Conservation (phyloP, 2,888 invertebrate genomes). For the Lepidochrysops patricia region DNA sequence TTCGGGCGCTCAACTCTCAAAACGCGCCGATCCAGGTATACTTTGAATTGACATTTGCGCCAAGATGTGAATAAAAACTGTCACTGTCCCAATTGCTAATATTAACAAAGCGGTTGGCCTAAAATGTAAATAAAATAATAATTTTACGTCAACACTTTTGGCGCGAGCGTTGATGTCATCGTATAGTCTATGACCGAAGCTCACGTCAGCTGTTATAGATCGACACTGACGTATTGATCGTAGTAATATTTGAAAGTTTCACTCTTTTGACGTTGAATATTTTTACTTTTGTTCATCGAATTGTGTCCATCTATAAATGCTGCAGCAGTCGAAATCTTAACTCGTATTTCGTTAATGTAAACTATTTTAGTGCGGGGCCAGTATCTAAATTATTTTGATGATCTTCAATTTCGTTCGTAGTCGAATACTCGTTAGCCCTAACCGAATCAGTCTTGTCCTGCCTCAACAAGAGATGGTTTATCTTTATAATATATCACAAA, state of each 20-base stretch:
- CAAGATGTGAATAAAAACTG: slow-evolving; percentile 15
- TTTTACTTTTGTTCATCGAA: neutral
- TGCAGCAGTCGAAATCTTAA: slow-evolving; percentile 15
- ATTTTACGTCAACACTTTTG: slow-evolving; percentile 14
- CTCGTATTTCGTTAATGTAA: neutral
- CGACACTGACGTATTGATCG: slow-evolving; percentile 7
- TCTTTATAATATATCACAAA: slow-evolving; percentile 49
- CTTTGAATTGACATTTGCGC: slow-evolving; percentile 21
- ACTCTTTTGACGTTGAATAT: neutral
- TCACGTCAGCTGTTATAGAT: slow-evolving; percentile 31
- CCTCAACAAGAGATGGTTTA: slow-evolving; percentile 41
- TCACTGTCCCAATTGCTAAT: neutral
- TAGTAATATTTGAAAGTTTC: slow-evolving; percentile 1
- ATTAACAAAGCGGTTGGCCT: neutral
- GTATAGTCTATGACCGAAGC: slow-evolving; percentile 28
- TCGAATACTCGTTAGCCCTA: slow-evolving; percentile 20
- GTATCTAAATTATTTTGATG: slow-evolving; percentile 24
- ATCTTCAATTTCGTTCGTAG: slow-evolving; percentile 14
- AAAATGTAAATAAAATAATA: neutral
- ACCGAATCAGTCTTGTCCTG: slow-evolving; percentile 36
- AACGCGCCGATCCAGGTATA: slow-evolving; percentile 17
- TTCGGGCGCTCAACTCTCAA: slow-evolving; percentile 33
- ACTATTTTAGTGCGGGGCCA: slow-evolving; percentile 18
- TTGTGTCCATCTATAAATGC: slow-evolving; percentile 10
- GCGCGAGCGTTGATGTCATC: slow-evolving; percentile 18